A percentile compares a stretch with the other conserved stretches of the same genome.
These are phyloP conservation scores for Eunapius fragilis DNA, from an alignment of 37 sponge, comb jelly and placozoan genomes.

Conservation along the genomic window DNA sequence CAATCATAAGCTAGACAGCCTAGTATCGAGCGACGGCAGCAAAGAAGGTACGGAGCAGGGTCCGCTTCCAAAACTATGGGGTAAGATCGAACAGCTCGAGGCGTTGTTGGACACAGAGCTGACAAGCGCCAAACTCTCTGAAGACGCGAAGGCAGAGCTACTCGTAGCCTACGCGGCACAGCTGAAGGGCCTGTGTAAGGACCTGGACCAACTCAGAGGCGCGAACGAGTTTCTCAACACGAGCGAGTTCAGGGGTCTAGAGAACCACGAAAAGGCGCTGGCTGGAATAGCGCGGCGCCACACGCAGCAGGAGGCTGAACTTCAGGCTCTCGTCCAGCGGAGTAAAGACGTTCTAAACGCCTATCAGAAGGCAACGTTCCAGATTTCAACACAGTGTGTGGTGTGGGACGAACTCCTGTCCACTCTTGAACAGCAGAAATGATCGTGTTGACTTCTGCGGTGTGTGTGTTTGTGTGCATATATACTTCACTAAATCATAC, in stretches of 20 bases:
- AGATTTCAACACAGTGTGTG: slow-evolving; percentile 57
- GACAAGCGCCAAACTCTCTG: slow-evolving; percentile 1
- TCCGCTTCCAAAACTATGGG: slow-evolving; percentile 11
- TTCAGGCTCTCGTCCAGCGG: slow-evolving; percentile 22
- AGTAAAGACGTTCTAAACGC: slow-evolving; percentile 17
- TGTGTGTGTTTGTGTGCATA: neutral
- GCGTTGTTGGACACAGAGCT: slow-evolving; percentile 16
- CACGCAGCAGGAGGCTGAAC: slow-evolving; percentile 31
- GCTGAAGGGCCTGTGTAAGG: neutral
- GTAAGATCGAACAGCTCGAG: slow-evolving; percentile 38
- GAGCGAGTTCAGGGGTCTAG: slow-evolving; percentile 52
- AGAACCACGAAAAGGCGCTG: slow-evolving; percentile 58
- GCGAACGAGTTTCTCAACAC: slow-evolving; percentile 58
- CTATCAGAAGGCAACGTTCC: slow-evolving; percentile 43
- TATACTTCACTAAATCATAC: neutral
- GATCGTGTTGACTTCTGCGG: neutral
- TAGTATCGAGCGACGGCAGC: neutral
- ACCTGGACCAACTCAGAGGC: slow-evolving; percentile 5
- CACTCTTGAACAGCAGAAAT: neutral
- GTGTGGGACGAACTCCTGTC: slow-evolving; percentile 40
- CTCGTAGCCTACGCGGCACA: slow-evolving; percentile 34
- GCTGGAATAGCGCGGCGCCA: slow-evolving; percentile 18
- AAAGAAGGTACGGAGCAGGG: neutral
- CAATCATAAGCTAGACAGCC: neutral
- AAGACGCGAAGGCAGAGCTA: slow-evolving; percentile 45